These are phyloP conservation scores for Mycteria americana DNA, from an alignment of 2,797 vertebrate species.

Conservation along the genomic window DNA sequence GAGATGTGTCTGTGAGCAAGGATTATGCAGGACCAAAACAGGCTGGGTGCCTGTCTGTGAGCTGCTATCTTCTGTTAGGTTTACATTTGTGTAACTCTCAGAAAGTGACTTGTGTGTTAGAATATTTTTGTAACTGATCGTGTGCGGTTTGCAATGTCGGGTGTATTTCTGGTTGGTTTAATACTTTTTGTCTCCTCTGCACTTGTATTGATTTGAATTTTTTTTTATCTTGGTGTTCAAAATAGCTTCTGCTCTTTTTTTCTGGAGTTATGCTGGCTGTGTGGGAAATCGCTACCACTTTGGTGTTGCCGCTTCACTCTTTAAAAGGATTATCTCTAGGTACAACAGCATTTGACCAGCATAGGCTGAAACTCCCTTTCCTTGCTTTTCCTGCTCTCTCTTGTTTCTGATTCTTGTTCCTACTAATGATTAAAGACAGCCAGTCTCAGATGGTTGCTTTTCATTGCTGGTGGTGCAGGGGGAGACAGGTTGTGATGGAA, in stretches of 20 bases:
- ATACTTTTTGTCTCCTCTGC: neutral
- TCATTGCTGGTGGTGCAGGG: neutral
- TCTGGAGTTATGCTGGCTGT: neutral
- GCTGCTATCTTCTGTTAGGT: neutral
- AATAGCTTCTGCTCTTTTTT: neutral
- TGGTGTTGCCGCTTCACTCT: neutral
- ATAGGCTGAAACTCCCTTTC: neutral
- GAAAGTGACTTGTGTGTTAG: neutral
- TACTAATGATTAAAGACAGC: neutral
- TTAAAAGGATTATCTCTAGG: neutral
- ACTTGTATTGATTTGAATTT: neutral
- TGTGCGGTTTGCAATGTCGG: rapidly evolving
- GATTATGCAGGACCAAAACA: neutral
- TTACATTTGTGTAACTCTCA: neutral
- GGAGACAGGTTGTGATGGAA: neutral
- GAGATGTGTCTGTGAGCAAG: neutral
- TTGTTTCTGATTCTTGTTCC: neutral
- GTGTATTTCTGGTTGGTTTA: neutral
- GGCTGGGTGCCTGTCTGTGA: neutral
- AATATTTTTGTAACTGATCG: neutral
- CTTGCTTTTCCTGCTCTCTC: neutral
- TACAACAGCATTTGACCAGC: neutral
- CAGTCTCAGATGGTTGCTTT: neutral
- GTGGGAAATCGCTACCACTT: neutral
- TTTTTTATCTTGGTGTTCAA: neutral